Evolutionary conservation across 1,140 invertebrate species (phyloP).

Genomic region (Fopius arisanus): DNA sequence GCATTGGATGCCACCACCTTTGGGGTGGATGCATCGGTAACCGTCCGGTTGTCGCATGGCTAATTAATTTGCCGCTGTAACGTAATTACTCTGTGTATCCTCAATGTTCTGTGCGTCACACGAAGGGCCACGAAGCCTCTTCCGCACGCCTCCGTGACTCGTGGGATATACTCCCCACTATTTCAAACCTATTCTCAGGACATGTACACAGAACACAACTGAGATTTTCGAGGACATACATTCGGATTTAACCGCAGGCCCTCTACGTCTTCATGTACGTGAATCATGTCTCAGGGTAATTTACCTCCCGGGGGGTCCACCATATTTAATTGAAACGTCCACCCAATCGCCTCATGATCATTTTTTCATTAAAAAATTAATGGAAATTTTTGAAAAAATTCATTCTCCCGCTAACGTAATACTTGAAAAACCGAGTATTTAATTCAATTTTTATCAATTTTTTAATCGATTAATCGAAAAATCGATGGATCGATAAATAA

Average conservation of each 20-base stretch:
- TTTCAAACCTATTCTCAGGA: neutral
- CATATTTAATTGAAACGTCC: neutral
- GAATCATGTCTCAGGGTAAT: neutral
- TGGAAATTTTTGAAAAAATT: no score
- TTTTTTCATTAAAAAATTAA: neutral
- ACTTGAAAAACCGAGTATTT: no score
- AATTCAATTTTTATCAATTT: no score
- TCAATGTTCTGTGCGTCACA: constrained; percentile 15
- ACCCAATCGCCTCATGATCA: neutral
- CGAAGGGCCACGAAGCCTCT: neutral
- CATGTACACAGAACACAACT: neutral
- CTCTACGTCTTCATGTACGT: neutral
- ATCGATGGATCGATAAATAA: no score
- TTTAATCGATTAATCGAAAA: no score
- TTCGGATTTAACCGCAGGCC: neutral
- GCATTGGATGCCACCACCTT: constrained; percentile 38
- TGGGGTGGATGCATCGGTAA: constrained; percentile 45
- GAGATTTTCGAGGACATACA: neutral
- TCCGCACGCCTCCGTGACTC: neutral
- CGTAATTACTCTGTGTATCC: constrained; percentile 49
- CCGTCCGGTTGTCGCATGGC: constrained; percentile 45
- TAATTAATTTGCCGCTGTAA: constrained; percentile 56
- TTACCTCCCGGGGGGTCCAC: neutral
- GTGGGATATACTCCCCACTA: neutral
- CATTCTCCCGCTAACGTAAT: no score